phyloP scores from a whole-genome alignment of 2,888 invertebrate species.

The Dorcus parallelipipedus region DNA sequence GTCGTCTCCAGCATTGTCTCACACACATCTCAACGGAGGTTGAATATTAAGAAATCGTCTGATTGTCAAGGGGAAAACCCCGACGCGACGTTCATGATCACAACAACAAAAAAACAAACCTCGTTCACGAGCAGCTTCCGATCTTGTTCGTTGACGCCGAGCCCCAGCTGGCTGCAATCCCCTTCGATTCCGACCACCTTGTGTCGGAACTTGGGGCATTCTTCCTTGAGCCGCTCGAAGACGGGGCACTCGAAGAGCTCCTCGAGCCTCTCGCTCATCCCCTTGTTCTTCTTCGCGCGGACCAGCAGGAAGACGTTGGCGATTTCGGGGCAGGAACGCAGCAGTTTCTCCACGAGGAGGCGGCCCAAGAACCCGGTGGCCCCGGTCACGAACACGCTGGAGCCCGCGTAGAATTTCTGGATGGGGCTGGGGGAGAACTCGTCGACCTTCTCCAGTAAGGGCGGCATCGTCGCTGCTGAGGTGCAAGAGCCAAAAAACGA shows the following conservation, averaged over 20 bases:
- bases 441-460: background rate
- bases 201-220: constrained; percentile 61
- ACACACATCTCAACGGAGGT: no score
- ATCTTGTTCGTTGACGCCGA: constrained; percentile 59
- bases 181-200: constrained; percentile 55
- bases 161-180: constrained; percentile 58
- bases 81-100: no score
- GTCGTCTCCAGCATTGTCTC: no score
- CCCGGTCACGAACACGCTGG: constrained; percentile 46
- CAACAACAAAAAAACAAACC: constrained; percentile 36
- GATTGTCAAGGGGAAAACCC: no score
- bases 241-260: constrained; percentile 67
- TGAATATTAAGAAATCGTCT: no score
- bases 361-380: constrained; percentile 57
- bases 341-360: constrained; percentile 58
- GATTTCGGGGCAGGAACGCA: constrained; percentile 56
- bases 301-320: constrained; percentile 56
- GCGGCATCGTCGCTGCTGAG: no score
- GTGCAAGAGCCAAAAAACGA: no score
- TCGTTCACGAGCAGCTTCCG: constrained; percentile 51
- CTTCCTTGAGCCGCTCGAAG: constrained; percentile 54
- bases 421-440: constrained; percentile 30
- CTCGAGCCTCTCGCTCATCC: constrained; percentile 62
- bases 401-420: constrained; percentile 41
- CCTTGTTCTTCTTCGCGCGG: constrained; percentile 60